Evolutionary conservation across 2,113 vertebrate genomes (phyloP).

Genomic region (Oryzias melastigma): DNA sequence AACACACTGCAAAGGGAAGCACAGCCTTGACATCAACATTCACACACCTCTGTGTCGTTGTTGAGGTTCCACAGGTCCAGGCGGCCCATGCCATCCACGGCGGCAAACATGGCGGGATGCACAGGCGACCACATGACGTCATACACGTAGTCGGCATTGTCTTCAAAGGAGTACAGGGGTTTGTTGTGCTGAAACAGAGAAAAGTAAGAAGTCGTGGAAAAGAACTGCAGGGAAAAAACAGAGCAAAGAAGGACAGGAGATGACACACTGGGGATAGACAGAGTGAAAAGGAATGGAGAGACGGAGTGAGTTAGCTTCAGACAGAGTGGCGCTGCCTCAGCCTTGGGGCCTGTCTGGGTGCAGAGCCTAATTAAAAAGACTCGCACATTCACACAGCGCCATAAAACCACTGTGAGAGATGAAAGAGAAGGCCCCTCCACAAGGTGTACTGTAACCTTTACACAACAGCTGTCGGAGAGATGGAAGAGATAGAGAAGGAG

Average conservation of each 20-base stretch:
- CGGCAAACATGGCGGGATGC: constrained; percentile 92
- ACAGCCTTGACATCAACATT: constrained; percentile 17
- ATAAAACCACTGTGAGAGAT: constrained; percentile 88
- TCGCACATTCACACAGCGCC: constrained; percentile 91
- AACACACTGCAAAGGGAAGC: constrained; percentile 27
- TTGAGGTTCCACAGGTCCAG: constrained; percentile 98
- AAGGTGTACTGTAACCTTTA: constrained; percentile 86
- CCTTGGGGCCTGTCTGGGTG: constrained; percentile 94
- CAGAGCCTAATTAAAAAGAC: constrained; percentile 95
- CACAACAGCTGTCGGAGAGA: constrained; percentile 81
- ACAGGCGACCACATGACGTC: constrained; percentile 97
- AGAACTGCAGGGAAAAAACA: constrained; percentile 21
- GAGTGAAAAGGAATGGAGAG: constrained; percentile 43
- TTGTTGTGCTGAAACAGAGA: constrained; percentile 91
- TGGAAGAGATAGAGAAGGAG: constrained; percentile 18
- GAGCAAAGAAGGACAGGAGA: constrained; percentile 41
- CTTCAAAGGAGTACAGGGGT: constrained; percentile 98
- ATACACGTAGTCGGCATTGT: constrained; percentile 97
- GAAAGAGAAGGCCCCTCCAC: constrained; percentile 84
- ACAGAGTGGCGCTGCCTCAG: constrained; percentile 94
- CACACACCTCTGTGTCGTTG: constrained; percentile 96
- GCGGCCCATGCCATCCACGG: constrained; percentile 96
- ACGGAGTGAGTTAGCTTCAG: constrained; percentile 76
- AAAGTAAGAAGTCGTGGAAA: constrained; percentile 56
- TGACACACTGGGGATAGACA: constrained; percentile 50